Evolutionary conservation across 2,888 invertebrate genomes (phyloP).

Genomic region (Pheosia tremula): DNA sequence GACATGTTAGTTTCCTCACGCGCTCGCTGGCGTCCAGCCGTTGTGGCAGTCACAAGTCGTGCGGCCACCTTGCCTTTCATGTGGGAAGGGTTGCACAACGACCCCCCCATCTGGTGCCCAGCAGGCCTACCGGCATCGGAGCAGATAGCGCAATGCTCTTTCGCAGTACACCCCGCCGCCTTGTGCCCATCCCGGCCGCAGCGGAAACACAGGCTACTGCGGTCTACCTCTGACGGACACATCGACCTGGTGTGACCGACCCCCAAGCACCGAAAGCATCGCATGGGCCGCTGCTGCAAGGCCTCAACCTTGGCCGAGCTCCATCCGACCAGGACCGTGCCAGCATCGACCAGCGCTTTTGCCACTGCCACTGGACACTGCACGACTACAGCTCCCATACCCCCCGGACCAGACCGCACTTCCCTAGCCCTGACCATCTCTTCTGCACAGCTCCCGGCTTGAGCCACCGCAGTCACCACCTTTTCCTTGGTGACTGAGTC

Average conservation of each 20-base stretch:
- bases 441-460: background rate
- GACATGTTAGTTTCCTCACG: background rate
- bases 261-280: constrained; percentile 3
- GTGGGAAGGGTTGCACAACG: background rate
- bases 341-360: background rate
- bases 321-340: constrained; percentile 2
- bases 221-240: background rate
- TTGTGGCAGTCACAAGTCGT: background rate
- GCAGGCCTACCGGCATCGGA: background rate
- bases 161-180: background rate
- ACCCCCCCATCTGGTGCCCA: background rate
- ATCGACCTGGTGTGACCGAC: background rate
- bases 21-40: background rate
- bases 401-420: background rate
- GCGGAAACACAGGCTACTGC: constrained; percentile 1
- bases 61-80: background rate
- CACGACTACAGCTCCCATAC: background rate
- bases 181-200: background rate
- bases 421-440: background rate
- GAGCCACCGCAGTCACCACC: background rate
- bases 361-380: background rate
- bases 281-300: background rate
- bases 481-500: constrained; percentile 3
- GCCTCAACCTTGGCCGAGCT: background rate
- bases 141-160: background rate